Percentiles rank a stretch among this genome's conserved stretches.
Evolutionary conservation across 2,113 vertebrate genomes (phyloP).

Genomic region (Mustela lutreola): DNA sequence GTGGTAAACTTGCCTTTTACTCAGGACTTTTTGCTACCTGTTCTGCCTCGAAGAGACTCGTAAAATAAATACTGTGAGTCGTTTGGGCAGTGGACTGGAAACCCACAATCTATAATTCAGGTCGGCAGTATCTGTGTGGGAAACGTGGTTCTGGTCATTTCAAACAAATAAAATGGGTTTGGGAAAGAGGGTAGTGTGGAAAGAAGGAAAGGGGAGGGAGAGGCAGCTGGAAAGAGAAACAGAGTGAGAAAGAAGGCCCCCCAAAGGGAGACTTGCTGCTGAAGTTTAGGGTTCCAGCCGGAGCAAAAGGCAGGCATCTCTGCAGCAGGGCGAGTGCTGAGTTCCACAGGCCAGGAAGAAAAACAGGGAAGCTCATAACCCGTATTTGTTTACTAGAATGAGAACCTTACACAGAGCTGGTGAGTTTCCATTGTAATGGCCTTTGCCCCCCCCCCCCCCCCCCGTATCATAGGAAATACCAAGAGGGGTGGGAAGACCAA

Average conservation of each 20-base stretch:
- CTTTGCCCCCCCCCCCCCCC: neutral
- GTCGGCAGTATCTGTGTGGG: neutral
- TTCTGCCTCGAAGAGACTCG: neutral
- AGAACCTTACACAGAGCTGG: neutral
- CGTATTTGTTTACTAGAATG: conserved; percentile 14
- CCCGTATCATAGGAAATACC: neutral
- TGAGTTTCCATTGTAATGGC: neutral
- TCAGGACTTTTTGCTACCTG: neutral
- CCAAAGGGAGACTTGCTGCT: fast-evolving
- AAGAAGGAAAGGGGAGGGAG: neutral
- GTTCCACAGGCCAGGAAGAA: neutral
- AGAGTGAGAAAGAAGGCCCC: neutral
- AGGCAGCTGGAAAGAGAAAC: neutral
- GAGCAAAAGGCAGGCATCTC: neutral
- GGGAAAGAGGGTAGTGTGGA: neutral
- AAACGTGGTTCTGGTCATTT: neutral
- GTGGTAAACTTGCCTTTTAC: neutral
- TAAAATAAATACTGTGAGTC: neutral
- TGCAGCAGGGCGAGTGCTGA: neutral
- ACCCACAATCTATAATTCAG: neutral
- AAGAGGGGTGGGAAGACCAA: neutral
- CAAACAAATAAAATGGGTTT: neutral
- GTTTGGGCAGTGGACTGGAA: neutral
- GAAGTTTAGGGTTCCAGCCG: neutral
- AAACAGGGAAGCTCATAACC: conserved; percentile 42